Base-by-base conservation (phyloP, 1,140 invertebrate species). In the Telenomus remus region DNA sequence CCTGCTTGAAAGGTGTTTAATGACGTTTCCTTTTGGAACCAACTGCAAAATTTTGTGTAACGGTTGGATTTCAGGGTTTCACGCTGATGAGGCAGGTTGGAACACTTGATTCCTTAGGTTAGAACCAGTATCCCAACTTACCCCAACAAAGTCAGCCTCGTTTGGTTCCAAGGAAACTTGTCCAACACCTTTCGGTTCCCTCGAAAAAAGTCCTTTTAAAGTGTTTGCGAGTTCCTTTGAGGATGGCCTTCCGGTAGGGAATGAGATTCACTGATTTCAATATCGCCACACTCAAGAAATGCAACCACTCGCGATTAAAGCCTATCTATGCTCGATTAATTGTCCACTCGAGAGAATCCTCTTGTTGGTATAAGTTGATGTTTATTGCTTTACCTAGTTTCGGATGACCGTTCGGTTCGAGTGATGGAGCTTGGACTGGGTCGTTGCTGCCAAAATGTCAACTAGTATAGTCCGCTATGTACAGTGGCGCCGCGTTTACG, bases 381-480 rank as follows among this genome's bases (percentile, higher is more conserved):
- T 51, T 12, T 56, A 12, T 63, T 61, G 51, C 76, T 84, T 88
- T 88, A 88, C 87, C 87, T 88, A 70, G 82, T 79, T 87, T 88
- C 85, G 87, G 84, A 81, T 84, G 86, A 87, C 87, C 86, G 87
- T 87, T 88, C 86, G 87, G 86, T 85, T 88, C 86, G 87, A 82
- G 75, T 82, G 81, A 88, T 87, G 86, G 83, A 88, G 84, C 85
- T 87, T 84, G 85, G 83, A 88, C 87, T 87, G 87, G 81, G 78
- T 80, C 65, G 70, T 64, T 77, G 80, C 81, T 83, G 82, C 79
- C 84, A 85, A 88, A 86, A 87, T 84, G 79, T 81, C 76, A 80
- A 84, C 80, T 87, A 88, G 86, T 88, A 88, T 87, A 87, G 80
- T 77, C 61, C 56, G 72, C 78, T 61, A 59, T 46, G 77, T 63